Evolutionary conservation across 92 coral and sea anemone species (phyloP).

Genomic region (Parazoanthus swiftii): DNA sequence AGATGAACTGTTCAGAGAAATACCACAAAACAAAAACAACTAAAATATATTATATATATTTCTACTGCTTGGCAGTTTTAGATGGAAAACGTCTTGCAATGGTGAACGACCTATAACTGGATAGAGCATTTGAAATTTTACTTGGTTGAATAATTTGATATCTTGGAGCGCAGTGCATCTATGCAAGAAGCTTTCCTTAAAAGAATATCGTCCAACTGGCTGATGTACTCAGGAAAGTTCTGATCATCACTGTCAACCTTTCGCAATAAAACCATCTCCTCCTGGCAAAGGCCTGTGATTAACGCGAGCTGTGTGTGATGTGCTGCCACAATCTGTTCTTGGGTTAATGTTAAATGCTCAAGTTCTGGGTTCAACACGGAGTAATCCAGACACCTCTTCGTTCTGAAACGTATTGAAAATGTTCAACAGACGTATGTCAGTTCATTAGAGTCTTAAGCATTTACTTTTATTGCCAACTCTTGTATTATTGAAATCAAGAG

Average conservation of each 20-base stretch:
- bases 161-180: constrained; percentile 54
- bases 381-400: constrained; percentile 5
- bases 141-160: constrained; percentile 51
- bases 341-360: constrained; percentile 43
- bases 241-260: constrained; percentile 63
- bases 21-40: no score
- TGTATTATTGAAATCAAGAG: no score
- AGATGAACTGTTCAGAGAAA: no score
- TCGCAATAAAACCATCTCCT: constrained; percentile 81
- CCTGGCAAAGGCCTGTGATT: constrained; percentile 79
- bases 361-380: constrained; percentile 1
- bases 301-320: constrained; percentile 84
- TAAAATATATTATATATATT: no score
- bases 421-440: background rate
- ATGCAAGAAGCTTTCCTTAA: constrained; percentile 69
- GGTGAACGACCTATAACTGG: no score
- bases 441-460: no score
- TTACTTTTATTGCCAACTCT: no score
- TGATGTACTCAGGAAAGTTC: constrained; percentile 67
- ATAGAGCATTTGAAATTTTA: background rate
- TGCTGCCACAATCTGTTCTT: constrained; percentile 80
- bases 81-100: no score
- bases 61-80: no score
- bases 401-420: background rate
- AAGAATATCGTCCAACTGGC: constrained; percentile 75